These are phyloP conservation scores for Microhierax caerulescens DNA, from an alignment of 2,797 vertebrate species.

Conservation along the genomic window DNA sequence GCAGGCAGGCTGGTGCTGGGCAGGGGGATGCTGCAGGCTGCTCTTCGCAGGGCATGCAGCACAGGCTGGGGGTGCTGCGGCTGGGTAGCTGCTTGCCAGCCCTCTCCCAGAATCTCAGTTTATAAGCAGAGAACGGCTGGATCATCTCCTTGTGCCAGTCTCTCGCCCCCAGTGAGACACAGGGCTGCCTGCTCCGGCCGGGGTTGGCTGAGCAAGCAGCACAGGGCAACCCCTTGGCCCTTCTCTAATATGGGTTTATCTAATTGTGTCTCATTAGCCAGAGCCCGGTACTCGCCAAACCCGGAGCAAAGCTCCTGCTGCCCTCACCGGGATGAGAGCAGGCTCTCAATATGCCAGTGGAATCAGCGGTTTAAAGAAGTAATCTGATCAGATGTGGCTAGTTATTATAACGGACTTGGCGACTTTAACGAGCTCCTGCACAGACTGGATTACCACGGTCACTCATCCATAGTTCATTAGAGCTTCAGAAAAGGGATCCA, in stretches of 20 bases:
- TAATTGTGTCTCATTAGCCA: background rate
- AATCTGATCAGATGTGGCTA: constrained; percentile 55
- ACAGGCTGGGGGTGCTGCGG: background rate
- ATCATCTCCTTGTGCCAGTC: background rate
- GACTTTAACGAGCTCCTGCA: constrained; percentile 62
- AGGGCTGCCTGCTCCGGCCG: background rate
- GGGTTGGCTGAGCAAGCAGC: background rate
- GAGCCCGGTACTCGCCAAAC: background rate
- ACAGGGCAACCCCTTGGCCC: background rate
- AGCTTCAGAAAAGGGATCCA: constrained; percentile 50
- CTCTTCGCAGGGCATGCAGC: rapidly evolving
- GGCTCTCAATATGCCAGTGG: background rate
- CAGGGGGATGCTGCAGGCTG: background rate
- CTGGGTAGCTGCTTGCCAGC: rapidly evolving
- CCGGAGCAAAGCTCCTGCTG: background rate
- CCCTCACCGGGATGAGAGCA: background rate
- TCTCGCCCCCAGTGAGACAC: background rate
- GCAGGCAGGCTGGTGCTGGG: background rate
- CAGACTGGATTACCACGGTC: constrained; percentile 64
- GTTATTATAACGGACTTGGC: constrained; percentile 35
- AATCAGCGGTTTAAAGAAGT: constrained; percentile 18
- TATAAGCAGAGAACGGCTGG: rapidly evolving
- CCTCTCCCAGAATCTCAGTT: background rate
- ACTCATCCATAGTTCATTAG: constrained; percentile 72
- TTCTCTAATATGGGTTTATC: background rate